Conservation (phyloP, 2,797 vertebrate genomes). For the Telmatherina bonti region DNA sequence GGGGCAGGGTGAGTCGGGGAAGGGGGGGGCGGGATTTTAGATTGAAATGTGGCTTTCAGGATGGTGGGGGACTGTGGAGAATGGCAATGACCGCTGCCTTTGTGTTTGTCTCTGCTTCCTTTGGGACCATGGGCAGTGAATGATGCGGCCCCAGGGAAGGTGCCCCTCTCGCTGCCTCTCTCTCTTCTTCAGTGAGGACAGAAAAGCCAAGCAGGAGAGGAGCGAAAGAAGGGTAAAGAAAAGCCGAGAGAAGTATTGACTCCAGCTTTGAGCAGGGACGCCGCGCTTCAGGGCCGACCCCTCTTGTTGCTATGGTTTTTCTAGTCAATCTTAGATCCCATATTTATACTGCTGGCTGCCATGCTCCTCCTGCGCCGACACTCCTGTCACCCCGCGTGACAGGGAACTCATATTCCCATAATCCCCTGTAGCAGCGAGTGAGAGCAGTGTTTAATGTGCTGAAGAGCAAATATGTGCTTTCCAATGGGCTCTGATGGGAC, state of each 20-base stretch:
- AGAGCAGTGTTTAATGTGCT: constrained; percentile 65
- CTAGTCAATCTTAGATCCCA: constrained; percentile 73
- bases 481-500: constrained; percentile 77
- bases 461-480: constrained; percentile 81
- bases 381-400: constrained; percentile 55
- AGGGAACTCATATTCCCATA: constrained; percentile 80
- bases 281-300: constrained; percentile 70
- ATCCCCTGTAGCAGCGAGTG: constrained; percentile 62
- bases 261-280: constrained; percentile 65
- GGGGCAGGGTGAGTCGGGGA: constrained; percentile 51
- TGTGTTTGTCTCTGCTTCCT: constrained; percentile 74
- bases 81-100: constrained; percentile 82
- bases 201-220: constrained; percentile 70
- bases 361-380: constrained; percentile 36
- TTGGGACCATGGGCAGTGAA: constrained; percentile 79
- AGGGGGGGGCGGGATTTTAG: constrained; percentile 60
- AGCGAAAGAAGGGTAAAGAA: constrained; percentile 69
- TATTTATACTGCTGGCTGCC: constrained; percentile 63
- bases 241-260: constrained; percentile 77
- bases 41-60: constrained; percentile 83
- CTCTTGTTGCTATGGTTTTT: constrained; percentile 79
- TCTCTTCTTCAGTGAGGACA: constrained; percentile 65
- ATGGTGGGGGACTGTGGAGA: constrained; percentile 78
- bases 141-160: constrained; percentile 80
- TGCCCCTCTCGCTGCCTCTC: constrained; percentile 74